Evolutionary conservation across 2,888 invertebrate genomes (phyloP), one percentile per base, ranked within the genome.

Genomic region (Leptopilina drosophilae): DNA sequence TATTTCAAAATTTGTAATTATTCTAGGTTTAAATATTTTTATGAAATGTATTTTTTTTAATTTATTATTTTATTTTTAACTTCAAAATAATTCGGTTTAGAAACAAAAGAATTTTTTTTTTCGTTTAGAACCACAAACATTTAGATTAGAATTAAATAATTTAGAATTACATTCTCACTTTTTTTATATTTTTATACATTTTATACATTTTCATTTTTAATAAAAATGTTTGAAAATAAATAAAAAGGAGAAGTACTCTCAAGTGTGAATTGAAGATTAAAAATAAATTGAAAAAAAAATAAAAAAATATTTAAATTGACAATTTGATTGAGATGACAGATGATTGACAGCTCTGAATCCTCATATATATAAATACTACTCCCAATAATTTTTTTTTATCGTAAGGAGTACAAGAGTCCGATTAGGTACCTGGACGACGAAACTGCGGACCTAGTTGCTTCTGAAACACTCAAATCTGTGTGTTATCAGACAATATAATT

Each of bases 401-500:
- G 79, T 64, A 78, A 76, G 78, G 62, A 80, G 75, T 65, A 26
- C 20, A 79, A 79, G 83, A 80, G 81, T 80, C 81, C 80, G 77
- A 78, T 82, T 65, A 73, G 56, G 49, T 73, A 73, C 40, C 40
- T 73, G 73, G 56, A 73, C 73, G 73, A 73, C 40, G 42, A 76
- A 75, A n/a, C 46, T 64, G 33, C 33, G 78, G 78, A 79, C 59
- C 79, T 69, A 79, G 64, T 81, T 78, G 79, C 65, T 85, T 86
- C 87, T 87, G 88, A 83, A 87, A 88, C 86, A 87, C 85, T 87
- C 82, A 86, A 86, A 84, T 56, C 11, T 26, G 73, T 73, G 53
- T 73, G 33, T 73, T 42, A 73, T 73, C 73, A 73, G 73, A 56
- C 67, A 67, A 67, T 15, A 20, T 20, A 20, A 20, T 79, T 42